Evolutionary conservation across 2,797 vertebrate genomes (phyloP).

Genomic region (Anolis apletophallus): DNA sequence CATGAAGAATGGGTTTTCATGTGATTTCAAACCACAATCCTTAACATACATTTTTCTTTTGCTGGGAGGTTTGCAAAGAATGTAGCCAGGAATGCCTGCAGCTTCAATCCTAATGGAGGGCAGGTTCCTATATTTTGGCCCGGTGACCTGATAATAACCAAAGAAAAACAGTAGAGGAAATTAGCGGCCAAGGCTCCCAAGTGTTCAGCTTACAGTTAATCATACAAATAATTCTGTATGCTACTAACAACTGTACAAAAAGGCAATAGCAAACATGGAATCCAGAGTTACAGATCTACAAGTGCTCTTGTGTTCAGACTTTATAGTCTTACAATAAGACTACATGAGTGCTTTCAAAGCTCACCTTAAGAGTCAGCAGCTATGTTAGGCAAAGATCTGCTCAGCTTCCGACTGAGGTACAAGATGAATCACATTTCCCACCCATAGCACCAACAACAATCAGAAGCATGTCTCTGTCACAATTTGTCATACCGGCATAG

Average conservation of each 20-base stretch:
- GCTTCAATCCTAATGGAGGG: conserved; percentile 86
- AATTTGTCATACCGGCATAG: too few species aligned
- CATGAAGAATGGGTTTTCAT: background rate
- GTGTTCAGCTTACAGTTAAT: background rate
- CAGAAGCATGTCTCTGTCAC: too few species aligned
- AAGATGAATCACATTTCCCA: too few species aligned
- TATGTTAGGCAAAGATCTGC: too few species aligned
- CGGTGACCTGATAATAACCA: conserved; percentile 76
- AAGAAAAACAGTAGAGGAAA: background rate
- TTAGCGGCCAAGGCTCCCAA: background rate
- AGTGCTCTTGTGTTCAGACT: too few species aligned
- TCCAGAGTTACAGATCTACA: too few species aligned
- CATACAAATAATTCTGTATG: background rate
- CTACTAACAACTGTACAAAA: background rate
- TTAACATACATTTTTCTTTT: conserved; percentile 83
- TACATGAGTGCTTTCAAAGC: too few species aligned
- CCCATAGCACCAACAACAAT: too few species aligned
- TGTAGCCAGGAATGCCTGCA: conserved; percentile 86
- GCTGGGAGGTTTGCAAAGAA: conserved; percentile 85
- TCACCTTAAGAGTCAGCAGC: too few species aligned
- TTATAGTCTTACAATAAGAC: too few species aligned
- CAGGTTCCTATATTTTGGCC: conserved; percentile 85
- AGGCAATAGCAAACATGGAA: too few species aligned
- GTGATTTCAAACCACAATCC: background rate
- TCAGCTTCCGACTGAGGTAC: too few species aligned